Evolutionary conservation across 2,888 invertebrate genomes (phyloP), one percentile per base, ranked within the genome.

Genomic region (Odontothrips loti): DNA sequence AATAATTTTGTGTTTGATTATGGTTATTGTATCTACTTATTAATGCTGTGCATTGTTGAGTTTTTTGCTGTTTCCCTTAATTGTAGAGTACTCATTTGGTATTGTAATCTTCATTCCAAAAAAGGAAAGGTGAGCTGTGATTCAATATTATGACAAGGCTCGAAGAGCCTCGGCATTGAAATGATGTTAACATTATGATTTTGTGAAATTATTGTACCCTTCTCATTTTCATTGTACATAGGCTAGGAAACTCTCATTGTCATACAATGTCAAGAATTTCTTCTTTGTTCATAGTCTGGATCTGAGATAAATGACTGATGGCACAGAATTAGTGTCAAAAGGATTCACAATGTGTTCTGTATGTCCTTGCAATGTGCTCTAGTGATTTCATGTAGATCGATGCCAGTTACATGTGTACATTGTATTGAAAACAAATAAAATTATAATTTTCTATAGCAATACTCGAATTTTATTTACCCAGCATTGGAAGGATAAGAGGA

Each of bases 11-110:
- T 68, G 68, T 68, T 68, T 68, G 68, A n/a, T 23, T 11, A 68
- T 68, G n/a, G 68, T 23, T 68, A 68, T 51, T 51, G 23, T 68
- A 23, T n/a, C 23, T 23, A 68, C 23, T 51, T 51, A 51, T 23
- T 9, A 68, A 68, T 68, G 68, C 68, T 68, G 68, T 68, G 68
- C 68, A 68, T 68, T 68, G 68, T 68, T 68, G 68, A 68, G 23
- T 68, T 68, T 68, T 68, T 20, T n/a, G 11, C n/a, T 11, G 4
- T 68, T 68, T 9, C 23, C 23, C 68, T 68, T 23, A 1, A 23
- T 68, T 68, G n/a, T 68, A 68, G 68, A 68, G 68, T 23, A 68
- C 68, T 68, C 68, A 4, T 23, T n/a, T 68, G 68, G 23, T 68
- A 68, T 68, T 68, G 51, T 68, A 23, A 68, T 23, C 68, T 68